These are phyloP conservation scores for Teleogryllus oceanicus DNA, from an alignment of 2,888 invertebrate genomes.

Conservation along the genomic window DNA sequence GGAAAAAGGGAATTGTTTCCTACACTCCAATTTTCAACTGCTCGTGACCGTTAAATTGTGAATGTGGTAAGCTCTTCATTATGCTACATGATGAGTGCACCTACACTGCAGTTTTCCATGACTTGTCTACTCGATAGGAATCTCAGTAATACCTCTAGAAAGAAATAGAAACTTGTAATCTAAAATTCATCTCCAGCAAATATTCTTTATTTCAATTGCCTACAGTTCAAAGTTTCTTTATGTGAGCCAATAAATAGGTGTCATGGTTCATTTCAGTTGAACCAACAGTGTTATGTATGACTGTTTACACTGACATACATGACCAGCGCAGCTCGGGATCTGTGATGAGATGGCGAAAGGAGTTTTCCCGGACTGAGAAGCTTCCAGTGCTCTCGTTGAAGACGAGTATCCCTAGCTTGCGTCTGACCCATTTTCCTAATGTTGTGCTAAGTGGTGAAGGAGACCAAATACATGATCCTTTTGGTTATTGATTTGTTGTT, in stretches of 20 bases:
- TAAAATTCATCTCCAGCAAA: neutral
- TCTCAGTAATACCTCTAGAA: too few species aligned
- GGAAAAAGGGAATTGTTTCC: constrained; percentile 33
- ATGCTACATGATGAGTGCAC: too few species aligned
- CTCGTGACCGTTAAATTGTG: too few species aligned
- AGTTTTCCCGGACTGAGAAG: neutral
- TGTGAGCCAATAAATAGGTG: neutral
- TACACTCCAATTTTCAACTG: constrained; percentile 18
- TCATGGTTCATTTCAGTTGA: neutral
- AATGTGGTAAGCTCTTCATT: too few species aligned
- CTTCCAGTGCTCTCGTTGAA: neutral
- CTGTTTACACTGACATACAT: neutral
- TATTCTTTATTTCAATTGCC: neutral
- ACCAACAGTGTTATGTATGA: neutral
- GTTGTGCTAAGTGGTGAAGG: neutral
- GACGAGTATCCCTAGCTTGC: neutral
- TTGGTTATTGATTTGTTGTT: neutral
- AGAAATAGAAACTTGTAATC: neutral
- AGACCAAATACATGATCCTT: neutral
- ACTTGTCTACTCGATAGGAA: too few species aligned
- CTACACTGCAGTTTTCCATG: too few species aligned
- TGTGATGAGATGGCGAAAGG: neutral
- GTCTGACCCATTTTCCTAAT: neutral
- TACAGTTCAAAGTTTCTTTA: neutral
- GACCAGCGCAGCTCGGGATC: neutral